Base-by-base conservation (phyloP, 2,113 vertebrate genomes). In the Hippocampus barbouri region DNA sequence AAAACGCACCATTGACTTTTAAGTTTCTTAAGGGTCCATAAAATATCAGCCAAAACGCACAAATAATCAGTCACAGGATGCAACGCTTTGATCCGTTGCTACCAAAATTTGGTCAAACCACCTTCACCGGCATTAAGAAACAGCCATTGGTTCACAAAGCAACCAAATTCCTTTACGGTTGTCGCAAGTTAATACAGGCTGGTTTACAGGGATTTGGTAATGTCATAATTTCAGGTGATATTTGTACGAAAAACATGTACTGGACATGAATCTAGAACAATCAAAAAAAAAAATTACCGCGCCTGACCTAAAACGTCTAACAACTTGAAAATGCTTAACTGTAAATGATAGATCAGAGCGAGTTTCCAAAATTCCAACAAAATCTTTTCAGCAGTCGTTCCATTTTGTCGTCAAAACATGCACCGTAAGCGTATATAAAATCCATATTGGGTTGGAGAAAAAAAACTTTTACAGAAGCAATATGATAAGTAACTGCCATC, bases 271-370 rank as follows among this genome's bases (percentile, higher is more conserved):
- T 15, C 8, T 2, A 49, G 15, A 47, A 47, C 14, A 11, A 47
- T 47, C 14, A 47, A 15, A 47, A 16, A 14, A 4, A 15, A 14
- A 25, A 25, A 4, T 2, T 74, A 59, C 70, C 78, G 76, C 2
- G 8, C 41, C 67, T 78, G 65, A 47, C 30, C 67, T 4, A 53
- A 75, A 77, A 69, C 27, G 20, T 45, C 20, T 53, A 49, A 51
- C 16, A 61, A 54, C 10, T 18, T 40, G 23, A 53, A 66, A 74
- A 34, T 14, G 54, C n/a, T 56, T 21, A 11, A 9, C n/a, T n/a
- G 21, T n/a, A 23, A 56, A 56, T 56, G 54, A 23, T 9, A 23
- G 54, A 12, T 23, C n/a, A 10, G n/a, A 12, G 10, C 8, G 8
- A 25, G 14, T 25, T 57, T 57, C 23, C n/a, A 57, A 23, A 56